phyloP scores from a whole-genome alignment of 2,797 vertebrate genomes.

The Hoplostethus mediterraneus region DNA sequence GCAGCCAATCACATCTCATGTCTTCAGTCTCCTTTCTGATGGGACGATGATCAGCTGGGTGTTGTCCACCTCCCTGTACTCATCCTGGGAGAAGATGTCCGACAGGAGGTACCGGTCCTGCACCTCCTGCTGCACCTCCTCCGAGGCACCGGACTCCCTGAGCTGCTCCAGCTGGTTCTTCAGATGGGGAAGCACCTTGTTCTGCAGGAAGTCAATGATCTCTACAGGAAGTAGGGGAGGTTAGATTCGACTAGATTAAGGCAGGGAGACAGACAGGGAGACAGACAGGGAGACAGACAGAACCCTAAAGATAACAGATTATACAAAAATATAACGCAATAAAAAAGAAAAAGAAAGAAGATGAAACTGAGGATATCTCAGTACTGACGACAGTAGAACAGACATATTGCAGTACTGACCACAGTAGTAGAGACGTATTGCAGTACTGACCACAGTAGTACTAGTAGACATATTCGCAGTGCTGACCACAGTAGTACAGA shows the following conservation, averaged over 20 bases:
- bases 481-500: too few relatives aligned
- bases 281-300: too few relatives aligned
- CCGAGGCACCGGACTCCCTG: fast-evolving
- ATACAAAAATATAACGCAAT: too few relatives aligned
- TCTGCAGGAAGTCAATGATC: constrained; percentile 85
- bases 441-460: too few relatives aligned
- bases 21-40: neutral
- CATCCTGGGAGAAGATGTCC: constrained; percentile 53
- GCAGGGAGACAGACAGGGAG: neutral
- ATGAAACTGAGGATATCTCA: too few relatives aligned
- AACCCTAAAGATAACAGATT: too few relatives aligned
- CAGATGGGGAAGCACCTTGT: constrained; percentile 78
- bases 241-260: neutral
- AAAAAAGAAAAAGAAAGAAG: too few relatives aligned
- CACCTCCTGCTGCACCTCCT: neutral
- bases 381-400: too few relatives aligned
- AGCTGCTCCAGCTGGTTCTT: constrained; percentile 54
- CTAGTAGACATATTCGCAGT: too few relatives aligned
- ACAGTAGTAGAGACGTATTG: too few relatives aligned
- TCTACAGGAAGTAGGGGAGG: constrained; percentile 73
- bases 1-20: neutral
- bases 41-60: constrained; percentile 5
- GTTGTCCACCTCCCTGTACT: constrained; percentile 29
- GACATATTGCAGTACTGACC: too few relatives aligned
- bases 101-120: constrained; percentile 49